phyloP scores from a whole-genome alignment of 2,888 invertebrate genomes.

The Leucoptera coffeella region DNA sequence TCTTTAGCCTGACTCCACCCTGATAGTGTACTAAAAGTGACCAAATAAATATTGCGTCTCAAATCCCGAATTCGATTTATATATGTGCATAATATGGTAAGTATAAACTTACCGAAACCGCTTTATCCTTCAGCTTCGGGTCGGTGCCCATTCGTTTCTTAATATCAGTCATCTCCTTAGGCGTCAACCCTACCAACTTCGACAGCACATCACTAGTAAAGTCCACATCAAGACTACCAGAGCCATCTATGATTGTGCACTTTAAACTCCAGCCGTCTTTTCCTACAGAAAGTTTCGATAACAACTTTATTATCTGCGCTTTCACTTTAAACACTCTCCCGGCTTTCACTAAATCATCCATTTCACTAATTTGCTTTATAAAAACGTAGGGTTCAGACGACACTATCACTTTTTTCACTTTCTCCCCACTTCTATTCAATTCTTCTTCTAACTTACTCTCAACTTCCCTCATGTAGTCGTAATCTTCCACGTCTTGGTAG shows the following conservation, averaged over 20 bases:
- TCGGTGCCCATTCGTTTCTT: slow-evolving; percentile 24
- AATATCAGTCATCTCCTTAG: slow-evolving; percentile 32
- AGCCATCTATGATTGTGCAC: slow-evolving; percentile 52
- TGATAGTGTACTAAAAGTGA: no score
- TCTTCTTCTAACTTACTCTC: neutral
- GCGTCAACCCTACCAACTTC: slow-evolving; percentile 38
- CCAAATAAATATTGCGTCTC: no score
- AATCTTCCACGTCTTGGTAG: no score
- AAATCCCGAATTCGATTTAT: no score
- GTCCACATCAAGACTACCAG: slow-evolving; percentile 46
- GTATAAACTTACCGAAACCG: no score
- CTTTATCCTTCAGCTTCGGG: slow-evolving; percentile 24
- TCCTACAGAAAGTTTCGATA: slow-evolving; percentile 47
- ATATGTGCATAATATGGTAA: no score
- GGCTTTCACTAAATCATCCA: slow-evolving; percentile 15
- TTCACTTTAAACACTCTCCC: slow-evolving; percentile 47
- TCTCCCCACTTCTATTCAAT: slow-evolving; percentile 31
- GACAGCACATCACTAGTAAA: slow-evolving; percentile 53
- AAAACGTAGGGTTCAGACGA: slow-evolving; percentile 30
- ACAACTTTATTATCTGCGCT: slow-evolving; percentile 47
- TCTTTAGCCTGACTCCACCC: no score
- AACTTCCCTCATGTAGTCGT: no score
- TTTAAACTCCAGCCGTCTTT: slow-evolving; percentile 49
- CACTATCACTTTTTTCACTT: slow-evolving; percentile 22
- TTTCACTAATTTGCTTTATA: slow-evolving; percentile 33